Evolutionary conservation across 2,113 vertebrate species (phyloP).

Genomic region (Lates calcarifer): DNA sequence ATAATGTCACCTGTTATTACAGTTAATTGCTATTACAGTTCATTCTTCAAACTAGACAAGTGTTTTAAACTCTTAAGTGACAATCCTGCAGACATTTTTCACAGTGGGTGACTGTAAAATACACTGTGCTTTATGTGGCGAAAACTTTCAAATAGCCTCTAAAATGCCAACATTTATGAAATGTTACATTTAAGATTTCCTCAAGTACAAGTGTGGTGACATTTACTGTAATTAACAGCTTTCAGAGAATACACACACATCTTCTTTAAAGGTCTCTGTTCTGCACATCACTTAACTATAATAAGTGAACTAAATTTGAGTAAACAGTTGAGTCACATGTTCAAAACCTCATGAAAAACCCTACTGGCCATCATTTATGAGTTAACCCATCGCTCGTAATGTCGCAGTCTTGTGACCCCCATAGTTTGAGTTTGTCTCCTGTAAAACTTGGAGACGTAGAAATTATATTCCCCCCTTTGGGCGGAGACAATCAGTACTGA

Average conservation of each 20-base stretch:
- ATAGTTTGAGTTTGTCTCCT: conserved; percentile 12
- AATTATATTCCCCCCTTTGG: conserved; percentile 42
- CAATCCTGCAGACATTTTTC: neutral
- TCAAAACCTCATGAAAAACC: neutral
- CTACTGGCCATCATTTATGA: neutral
- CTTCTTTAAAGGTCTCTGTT: neutral
- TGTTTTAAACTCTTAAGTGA: neutral
- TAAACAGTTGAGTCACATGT: neutral
- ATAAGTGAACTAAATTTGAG: neutral
- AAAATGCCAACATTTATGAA: neutral
- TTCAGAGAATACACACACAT: neutral
- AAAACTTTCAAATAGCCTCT: too few relatives aligned
- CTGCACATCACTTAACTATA: neutral
- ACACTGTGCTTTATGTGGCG: too few relatives aligned
- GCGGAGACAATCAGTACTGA: conserved; percentile 38
- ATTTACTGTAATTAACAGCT: neutral
- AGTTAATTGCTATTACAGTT: neutral
- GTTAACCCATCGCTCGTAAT: neutral
- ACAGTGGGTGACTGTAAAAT: neutral
- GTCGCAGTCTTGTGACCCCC: neutral
- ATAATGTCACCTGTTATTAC: neutral
- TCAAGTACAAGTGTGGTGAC: neutral
- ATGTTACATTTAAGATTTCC: neutral
- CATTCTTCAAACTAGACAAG: neutral
- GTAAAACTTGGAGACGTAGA: conserved; percentile 47